Evolutionary conservation across 2,797 vertebrate species (phyloP).

Genomic region (Amphiprion clarkii): DNA sequence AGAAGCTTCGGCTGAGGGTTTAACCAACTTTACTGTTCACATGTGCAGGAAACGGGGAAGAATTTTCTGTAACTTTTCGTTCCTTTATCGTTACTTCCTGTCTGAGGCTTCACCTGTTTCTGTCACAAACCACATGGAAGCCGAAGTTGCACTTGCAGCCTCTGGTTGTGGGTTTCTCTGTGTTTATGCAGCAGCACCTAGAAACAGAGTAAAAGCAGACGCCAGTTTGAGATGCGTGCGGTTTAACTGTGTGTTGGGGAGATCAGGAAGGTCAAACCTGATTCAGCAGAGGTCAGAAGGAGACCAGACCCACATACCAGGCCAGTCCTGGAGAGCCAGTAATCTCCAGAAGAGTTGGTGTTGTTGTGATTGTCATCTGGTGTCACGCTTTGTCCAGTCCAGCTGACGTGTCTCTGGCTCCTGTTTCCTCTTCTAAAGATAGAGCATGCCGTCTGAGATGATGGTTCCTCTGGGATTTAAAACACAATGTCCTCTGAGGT

Average conservation of each 20-base stretch:
- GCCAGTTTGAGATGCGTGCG: no score
- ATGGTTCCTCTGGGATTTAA: slow-evolving; percentile 66
- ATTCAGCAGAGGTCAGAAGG: neutral
- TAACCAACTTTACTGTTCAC: slow-evolving; percentile 14
- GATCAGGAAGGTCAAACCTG: slow-evolving; percentile 17
- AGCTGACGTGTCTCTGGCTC: slow-evolving; percentile 17
- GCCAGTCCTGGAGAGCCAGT: no score
- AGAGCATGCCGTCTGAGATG: slow-evolving; percentile 53
- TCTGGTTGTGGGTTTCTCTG: neutral
- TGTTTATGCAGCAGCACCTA: neutral
- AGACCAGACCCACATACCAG: neutral
- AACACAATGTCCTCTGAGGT: slow-evolving; percentile 72
- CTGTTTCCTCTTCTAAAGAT: slow-evolving; percentile 72
- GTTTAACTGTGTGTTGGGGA: slow-evolving; percentile 6
- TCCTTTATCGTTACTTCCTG: slow-evolving; percentile 12
- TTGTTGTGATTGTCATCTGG: slow-evolving; percentile 25
- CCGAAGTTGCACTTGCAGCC: no score
- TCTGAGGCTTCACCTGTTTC: slow-evolving; percentile 27
- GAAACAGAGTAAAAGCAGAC: neutral
- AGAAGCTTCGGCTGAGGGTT: neutral
- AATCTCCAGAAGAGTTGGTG: neutral
- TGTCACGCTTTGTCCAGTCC: slow-evolving; percentile 19
- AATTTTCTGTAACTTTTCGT: no score
- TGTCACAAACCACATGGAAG: neutral
- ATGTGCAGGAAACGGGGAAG: neutral